Percentiles rank a stretch among this genome's conserved stretches.
Conservation (phyloP, 2,797 vertebrate species). For the Acomys russatus region DNA sequence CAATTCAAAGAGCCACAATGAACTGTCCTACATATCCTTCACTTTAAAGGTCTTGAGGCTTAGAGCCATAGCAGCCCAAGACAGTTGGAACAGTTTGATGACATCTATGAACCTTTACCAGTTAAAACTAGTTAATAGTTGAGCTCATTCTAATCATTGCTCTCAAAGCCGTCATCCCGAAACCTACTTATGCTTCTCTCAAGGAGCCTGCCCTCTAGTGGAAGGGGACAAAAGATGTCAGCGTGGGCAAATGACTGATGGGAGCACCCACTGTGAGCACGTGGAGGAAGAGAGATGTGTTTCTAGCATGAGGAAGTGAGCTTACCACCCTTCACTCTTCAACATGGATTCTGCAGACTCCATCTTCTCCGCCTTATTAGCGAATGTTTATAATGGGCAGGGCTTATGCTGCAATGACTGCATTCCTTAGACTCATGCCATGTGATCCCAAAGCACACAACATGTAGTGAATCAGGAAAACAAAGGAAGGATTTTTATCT, state of each 20-base stretch:
- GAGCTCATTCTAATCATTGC: not conserved
- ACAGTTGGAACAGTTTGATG: not conserved
- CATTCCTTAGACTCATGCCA: constrained; percentile 64
- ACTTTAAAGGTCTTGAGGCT: not conserved
- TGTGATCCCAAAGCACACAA: constrained; percentile 68
- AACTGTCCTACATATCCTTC: not conserved
- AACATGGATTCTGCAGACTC: not conserved
- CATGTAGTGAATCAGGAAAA: constrained; percentile 64
- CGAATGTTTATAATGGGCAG: constrained; percentile 45
- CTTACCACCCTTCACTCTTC: not conserved
- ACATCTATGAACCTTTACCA: not conserved
- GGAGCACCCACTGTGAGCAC: no score
- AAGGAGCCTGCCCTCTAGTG: not conserved
- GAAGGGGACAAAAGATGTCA: not conserved
- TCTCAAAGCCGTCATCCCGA: not conserved
- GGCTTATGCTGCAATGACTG: constrained; percentile 47
- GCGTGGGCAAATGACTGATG: not conserved
- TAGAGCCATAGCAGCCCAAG: not conserved
- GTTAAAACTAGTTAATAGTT: constrained; percentile 13
- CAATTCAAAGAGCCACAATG: not conserved
- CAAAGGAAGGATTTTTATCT: constrained; percentile 72
- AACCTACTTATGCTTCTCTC: not conserved
- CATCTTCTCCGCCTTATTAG: not conserved
- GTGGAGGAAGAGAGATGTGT: not conserved
- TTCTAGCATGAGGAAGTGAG: not conserved